Evolutionary conservation across 2,113 vertebrate species (phyloP).

Genomic region (Sciurus niger): DNA sequence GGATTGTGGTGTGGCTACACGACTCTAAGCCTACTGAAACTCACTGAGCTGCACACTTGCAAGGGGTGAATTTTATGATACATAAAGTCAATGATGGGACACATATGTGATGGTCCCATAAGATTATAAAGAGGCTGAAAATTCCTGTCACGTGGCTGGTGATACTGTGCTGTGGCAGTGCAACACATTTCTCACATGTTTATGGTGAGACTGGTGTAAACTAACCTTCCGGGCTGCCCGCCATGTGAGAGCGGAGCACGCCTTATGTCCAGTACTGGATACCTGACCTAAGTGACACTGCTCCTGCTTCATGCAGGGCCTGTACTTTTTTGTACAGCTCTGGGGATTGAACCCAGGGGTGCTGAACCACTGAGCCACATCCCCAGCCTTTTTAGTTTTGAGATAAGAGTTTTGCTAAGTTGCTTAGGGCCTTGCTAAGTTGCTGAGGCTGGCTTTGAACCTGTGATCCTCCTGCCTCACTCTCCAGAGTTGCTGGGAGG

Average conservation of each 20-base stretch:
- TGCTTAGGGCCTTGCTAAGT: background rate
- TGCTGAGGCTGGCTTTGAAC: background rate
- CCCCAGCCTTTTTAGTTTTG: background rate
- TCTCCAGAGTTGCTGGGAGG: background rate
- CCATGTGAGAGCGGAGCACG: background rate
- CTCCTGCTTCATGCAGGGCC: too few relatives aligned
- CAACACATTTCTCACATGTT: background rate
- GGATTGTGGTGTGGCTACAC: background rate
- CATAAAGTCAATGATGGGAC: background rate
- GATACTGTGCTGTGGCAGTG: background rate
- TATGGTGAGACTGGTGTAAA: background rate
- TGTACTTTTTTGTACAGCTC: background rate
- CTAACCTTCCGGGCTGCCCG: background rate
- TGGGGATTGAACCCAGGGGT: background rate
- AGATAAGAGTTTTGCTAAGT: too few relatives aligned
- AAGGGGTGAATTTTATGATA: background rate
- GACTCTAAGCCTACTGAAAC: background rate
- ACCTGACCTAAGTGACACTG: accelerated
- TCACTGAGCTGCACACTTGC: background rate
- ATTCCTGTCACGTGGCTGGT: background rate
- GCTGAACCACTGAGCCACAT: background rate
- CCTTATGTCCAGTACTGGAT: background rate
- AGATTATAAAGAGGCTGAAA: background rate
- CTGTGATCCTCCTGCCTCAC: background rate
- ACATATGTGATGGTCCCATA: background rate